Evolutionary conservation across 2,797 vertebrate genomes (phyloP), one percentile per base, ranked within the genome.

Genomic region (Gephyroberyx darwinii): DNA sequence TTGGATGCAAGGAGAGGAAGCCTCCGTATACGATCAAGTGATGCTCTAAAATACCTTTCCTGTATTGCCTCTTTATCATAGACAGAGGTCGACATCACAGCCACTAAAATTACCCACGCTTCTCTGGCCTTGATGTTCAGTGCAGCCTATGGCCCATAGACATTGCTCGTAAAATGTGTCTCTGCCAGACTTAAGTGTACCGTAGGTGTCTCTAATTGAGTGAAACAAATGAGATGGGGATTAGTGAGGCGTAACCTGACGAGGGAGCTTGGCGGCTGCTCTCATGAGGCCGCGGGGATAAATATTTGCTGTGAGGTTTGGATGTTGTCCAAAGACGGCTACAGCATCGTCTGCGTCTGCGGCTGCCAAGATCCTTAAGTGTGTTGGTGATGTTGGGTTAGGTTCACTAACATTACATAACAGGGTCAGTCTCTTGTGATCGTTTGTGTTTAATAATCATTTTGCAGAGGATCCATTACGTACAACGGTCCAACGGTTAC

Each of bases 101-200:
- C 39, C 16, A 17, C 7, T 48, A 37, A 31, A 17, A 60, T 52
- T 30, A 39, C 54, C 53, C 31, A 31, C 12, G 39, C 45, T 53
- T 57, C 33, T 65, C 58, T 26, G 17, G 54, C 51, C 58, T 47
- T 30, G 73, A 45, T 53, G 58, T 74, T 69, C 54, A 77, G 0
- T 6, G 35, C 16, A 2, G 35, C 50, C 26, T 4, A 12, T 43
- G 47, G 50, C 48, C 78, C 14, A 35, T 26, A 45, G 62, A 61
- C 55, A 62, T 16, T 5, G 50, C 48, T 80, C 14, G 39, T 75
- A 76, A 75, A 78, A 58, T 1, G 30, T 50, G 65, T 64, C 60
- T 58, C 58, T 54, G 65, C 57, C 53, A 65, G 71, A 71, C 81
- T 83, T 81, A 75, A 71, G 71, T 70, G 75, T 74, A 53, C 75